These are phyloP conservation scores for honey bee (Apis mellifera) DNA, from an alignment of 1,140 invertebrate species.

Conservation along the genomic window Amel_HAv3.1 CM009946.2:3613001-3613500, in stretches of 20 bases:
- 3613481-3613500: background rate
- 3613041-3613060: background rate
- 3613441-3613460: conserved; percentile 15
- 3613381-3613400: conserved; percentile 64
- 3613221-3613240: conserved; percentile 61
- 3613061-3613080: background rate
- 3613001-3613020: too few species aligned
- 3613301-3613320: conserved; percentile 66
- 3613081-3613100: conserved; percentile 5
- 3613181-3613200: conserved; percentile 62
- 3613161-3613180: conserved; percentile 56
- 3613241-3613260: conserved; percentile 70
- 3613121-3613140: conserved; percentile 33
- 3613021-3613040: background rate
- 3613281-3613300: conserved; percentile 70
- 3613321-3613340: conserved; percentile 67
- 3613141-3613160: conserved; percentile 60
- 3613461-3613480: background rate
- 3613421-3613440: conserved; percentile 34
- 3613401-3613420: conserved; percentile 52
- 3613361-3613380: too few species aligned
- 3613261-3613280: conserved; percentile 78
- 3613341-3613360: background rate
- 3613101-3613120: background rate
- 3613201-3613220: conserved; percentile 68